phyloP scores from a whole-genome alignment of 2,888 invertebrate genomes.

The Scrobipalpa costella region DNA sequence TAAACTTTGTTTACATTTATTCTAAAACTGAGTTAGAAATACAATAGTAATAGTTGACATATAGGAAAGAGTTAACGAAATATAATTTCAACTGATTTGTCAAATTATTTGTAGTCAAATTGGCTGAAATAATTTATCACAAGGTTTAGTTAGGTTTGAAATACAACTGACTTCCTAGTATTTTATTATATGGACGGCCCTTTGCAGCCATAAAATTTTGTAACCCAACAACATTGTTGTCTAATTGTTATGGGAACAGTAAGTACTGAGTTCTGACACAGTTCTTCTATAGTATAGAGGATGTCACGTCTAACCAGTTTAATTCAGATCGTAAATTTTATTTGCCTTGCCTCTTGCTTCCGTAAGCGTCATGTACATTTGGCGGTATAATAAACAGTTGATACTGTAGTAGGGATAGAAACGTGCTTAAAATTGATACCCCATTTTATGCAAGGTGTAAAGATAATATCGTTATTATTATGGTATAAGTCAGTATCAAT shows the following conservation, averaged over 20 bases:
- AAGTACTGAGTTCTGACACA: constrained; percentile 49
- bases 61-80: too few species aligned
- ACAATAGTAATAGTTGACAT: too few species aligned
- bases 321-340: constrained; percentile 64
- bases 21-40: too few species aligned
- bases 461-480: too few species aligned
- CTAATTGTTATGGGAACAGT: constrained; percentile 56
- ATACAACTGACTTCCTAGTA: not conserved
- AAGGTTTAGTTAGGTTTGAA: not conserved
- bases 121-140: too few species aligned
- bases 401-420: not conserved
- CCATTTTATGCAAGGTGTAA: too few species aligned
- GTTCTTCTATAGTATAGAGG: constrained; percentile 40
- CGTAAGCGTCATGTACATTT: not conserved
- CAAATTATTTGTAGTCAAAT: too few species aligned
- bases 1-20: too few species aligned
- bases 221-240: constrained; percentile 3
- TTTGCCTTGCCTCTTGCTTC: constrained; percentile 35
- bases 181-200: not conserved
- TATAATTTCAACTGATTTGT: too few species aligned
- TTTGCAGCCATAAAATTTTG: constrained; percentile 1
- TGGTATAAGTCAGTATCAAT: too few species aligned
- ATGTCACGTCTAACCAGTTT: constrained; percentile 54
- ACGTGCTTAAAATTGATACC: not conserved
- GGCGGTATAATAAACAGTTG: not conserved